Conservation (phyloP, 1,140 invertebrate species). For the Conopomorpha cramerella region DNA sequence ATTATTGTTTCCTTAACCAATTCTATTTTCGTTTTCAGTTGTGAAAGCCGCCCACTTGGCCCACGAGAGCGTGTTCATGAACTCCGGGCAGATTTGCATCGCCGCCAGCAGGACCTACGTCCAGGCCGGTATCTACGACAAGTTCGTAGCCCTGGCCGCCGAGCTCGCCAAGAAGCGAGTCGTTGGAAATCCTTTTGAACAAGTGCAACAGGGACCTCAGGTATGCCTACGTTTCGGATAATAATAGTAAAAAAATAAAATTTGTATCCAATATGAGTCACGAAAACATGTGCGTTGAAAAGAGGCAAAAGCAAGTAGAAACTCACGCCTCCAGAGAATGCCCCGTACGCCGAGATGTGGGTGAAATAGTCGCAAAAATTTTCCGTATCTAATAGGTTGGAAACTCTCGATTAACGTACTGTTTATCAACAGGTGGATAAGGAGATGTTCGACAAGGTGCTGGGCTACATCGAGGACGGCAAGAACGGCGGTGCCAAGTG, state of each 20-base stretch:
- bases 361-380: no score
- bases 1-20: constrained; percentile 79
- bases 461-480: constrained; percentile 76
- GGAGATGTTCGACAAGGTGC: constrained; percentile 76
- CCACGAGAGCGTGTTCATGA: constrained; percentile 85
- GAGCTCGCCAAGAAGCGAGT: constrained; percentile 79
- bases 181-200: constrained; percentile 91
- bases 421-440: constrained; percentile 83
- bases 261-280: constrained; percentile 54
- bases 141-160: constrained; percentile 89
- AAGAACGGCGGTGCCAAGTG: constrained; percentile 82
- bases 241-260: no score
- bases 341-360: no score
- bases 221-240: no score
- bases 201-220: constrained; percentile 90
- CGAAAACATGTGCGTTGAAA: no score
- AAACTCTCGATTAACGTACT: no score
- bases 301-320: no score
- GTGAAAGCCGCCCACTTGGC: constrained; percentile 66
- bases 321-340: no score
- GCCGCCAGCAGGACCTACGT: constrained; percentile 87
- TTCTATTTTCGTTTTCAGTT: constrained; percentile 67
- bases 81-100: constrained; percentile 75
- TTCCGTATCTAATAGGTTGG: no score
- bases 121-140: constrained; percentile 92